Conservation (phyloP, 2,888 invertebrate species). For the Colostygia pectinataria region DNA sequence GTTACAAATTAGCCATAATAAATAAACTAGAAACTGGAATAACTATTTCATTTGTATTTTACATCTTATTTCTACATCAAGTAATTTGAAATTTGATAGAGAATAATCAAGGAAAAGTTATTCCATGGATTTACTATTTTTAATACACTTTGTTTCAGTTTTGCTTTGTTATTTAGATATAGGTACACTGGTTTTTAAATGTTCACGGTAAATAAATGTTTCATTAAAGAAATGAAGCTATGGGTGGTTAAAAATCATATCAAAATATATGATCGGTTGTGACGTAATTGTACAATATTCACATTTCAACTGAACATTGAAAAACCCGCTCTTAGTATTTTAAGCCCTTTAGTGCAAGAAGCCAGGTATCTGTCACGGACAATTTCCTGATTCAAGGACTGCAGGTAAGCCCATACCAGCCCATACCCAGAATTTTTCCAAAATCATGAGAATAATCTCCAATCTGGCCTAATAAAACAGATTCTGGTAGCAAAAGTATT, state of each 20-base stretch:
- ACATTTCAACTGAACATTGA: slow-evolving; percentile 1
- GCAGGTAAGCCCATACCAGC: slow-evolving; percentile 14
- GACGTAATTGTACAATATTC: too few relatives aligned
- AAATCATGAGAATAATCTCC: slow-evolving; percentile 14
- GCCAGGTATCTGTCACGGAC: slow-evolving; percentile 20
- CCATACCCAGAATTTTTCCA: slow-evolving; percentile 23
- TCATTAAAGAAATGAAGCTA: too few relatives aligned
- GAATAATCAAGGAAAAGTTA: too few relatives aligned
- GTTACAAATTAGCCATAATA: too few relatives aligned
- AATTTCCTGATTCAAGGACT: not conserved
- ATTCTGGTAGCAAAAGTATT: slow-evolving; percentile 12
- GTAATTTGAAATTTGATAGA: too few relatives aligned
- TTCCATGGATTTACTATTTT: too few relatives aligned
- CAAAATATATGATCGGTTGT: too few relatives aligned
- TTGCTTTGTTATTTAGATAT: not conserved
- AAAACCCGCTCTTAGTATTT: slow-evolving; percentile 7
- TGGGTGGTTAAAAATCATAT: too few relatives aligned
- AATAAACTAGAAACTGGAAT: too few relatives aligned
- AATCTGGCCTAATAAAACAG: slow-evolving; percentile 10
- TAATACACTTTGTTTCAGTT: not conserved
- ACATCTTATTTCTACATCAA: too few relatives aligned
- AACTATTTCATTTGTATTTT: too few relatives aligned
- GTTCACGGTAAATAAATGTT: not conserved
- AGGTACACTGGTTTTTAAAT: slow-evolving; percentile 1
- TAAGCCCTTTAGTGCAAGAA: not conserved